phyloP scores from a whole-genome alignment of 1,140 invertebrate species.

The Megalopta genalis region DNA sequence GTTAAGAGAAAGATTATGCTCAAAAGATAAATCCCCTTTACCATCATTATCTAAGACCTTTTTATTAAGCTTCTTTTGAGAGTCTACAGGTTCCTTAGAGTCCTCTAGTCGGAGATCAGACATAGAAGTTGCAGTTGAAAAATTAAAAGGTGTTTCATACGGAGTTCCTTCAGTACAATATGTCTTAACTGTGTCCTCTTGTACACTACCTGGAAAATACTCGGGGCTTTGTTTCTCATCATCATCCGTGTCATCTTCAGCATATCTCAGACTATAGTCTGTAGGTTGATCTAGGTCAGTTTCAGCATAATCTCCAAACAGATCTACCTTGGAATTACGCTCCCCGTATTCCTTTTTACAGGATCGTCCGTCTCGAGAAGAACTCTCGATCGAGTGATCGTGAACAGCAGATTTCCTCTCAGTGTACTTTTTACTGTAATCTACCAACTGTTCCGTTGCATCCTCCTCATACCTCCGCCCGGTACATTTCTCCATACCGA shows the following conservation, averaged over 20 bases:
- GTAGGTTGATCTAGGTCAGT: slow-evolving; percentile 95
- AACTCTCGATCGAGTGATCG: slow-evolving; percentile 48
- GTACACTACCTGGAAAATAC: slow-evolving; percentile 76
- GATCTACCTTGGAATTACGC: slow-evolving; percentile 56
- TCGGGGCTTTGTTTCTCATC: slow-evolving; percentile 79
- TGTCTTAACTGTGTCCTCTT: slow-evolving; percentile 93
- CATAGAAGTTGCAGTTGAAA: slow-evolving; percentile 94
- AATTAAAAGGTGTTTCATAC: slow-evolving; percentile 92
- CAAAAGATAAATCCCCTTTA: slow-evolving; percentile 46
- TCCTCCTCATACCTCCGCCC: slow-evolving; percentile 60
- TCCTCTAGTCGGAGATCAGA: slow-evolving; percentile 88
- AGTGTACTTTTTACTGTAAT: slow-evolving; percentile 74
- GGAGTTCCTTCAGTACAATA: slow-evolving; percentile 97
- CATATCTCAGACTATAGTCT: slow-evolving; percentile 92
- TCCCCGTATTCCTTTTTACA: slow-evolving; percentile 63
- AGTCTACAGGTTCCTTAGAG: slow-evolving; percentile 66
- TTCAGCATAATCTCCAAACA: slow-evolving; percentile 85
- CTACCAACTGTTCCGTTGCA: slow-evolving; percentile 69
- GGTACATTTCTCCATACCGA: slow-evolving; percentile 33
- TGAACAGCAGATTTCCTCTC: slow-evolving; percentile 61
- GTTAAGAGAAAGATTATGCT: slow-evolving; percentile 11
- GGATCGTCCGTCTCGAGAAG: slow-evolving; percentile 28
- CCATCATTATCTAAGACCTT: slow-evolving; percentile 44
- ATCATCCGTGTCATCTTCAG: slow-evolving; percentile 88
- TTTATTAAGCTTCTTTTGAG: slow-evolving; percentile 59